Conservation (phyloP, 2,888 invertebrate genomes). For the Vesta saturnalis region DNA sequence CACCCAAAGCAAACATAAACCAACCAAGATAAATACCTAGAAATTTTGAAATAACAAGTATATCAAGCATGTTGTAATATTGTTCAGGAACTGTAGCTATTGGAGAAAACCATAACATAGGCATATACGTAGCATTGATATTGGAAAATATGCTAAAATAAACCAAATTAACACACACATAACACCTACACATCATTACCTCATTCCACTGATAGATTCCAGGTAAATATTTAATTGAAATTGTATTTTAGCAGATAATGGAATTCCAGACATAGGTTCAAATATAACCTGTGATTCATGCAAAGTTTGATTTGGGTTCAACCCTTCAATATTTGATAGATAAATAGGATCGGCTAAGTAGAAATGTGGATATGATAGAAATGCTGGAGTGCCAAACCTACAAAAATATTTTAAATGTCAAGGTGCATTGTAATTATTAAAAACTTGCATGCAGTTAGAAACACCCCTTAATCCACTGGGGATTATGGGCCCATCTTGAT, state of each 20-base stretch:
- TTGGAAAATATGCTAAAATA: neutral
- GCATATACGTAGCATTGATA: conserved; percentile 64
- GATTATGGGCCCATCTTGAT: conserved; percentile 60
- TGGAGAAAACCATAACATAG: conserved; percentile 85
- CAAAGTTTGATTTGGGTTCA: conserved; percentile 70
- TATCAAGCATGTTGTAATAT: too few relatives aligned
- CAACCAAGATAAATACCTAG: too few relatives aligned
- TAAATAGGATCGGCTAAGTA: conserved; percentile 77
- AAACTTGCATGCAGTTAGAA: conserved; percentile 68
- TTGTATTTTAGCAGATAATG: conserved; percentile 76
- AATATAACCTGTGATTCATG: conserved; percentile 75
- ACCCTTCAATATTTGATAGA: conserved; percentile 69
- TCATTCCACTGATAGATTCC: conserved; percentile 63
- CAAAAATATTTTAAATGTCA: conserved; percentile 37
- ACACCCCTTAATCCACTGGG: conserved; percentile 76
- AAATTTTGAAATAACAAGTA: too few relatives aligned
- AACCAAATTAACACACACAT: neutral
- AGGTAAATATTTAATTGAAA: conserved; percentile 80
- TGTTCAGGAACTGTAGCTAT: too few relatives aligned
- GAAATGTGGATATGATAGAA: conserved; percentile 85
- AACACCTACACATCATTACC: conserved; percentile 64
- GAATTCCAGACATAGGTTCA: conserved; percentile 82
- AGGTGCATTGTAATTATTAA: neutral
- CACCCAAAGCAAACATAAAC: too few relatives aligned
- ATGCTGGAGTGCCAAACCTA: conserved; percentile 83